A percentile compares a stretch with the other conserved stretches of the same genome.
These are phyloP conservation scores for Calliopsis andreniformis DNA, from an alignment of 1,140 invertebrate genomes.

Conservation along the genomic window DNA sequence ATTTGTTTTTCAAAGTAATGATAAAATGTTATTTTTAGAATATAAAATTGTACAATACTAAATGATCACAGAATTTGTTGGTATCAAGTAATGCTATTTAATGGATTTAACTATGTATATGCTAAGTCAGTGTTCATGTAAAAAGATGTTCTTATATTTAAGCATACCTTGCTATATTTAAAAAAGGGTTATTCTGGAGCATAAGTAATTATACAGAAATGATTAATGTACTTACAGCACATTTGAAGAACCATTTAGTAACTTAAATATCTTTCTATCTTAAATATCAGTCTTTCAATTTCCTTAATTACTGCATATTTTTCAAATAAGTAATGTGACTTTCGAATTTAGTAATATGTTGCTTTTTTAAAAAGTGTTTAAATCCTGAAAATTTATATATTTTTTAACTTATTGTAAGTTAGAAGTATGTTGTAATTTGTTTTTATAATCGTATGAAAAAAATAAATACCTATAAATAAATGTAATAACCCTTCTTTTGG, in stretches of 20 bases:
- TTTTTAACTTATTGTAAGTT: constrained; percentile 5
- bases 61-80: no score
- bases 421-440: constrained; percentile 11
- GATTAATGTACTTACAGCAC: neutral
- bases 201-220: neutral
- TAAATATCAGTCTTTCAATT: neutral
- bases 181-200: no score
- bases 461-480: constrained; percentile 83
- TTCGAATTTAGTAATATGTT: constrained; percentile 65
- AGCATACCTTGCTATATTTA: no score
- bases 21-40: no score
- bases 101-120: no score
- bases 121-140: no score
- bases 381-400: constrained; percentile 66
- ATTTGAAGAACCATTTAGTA: no score
- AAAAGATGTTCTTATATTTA: no score
- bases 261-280: neutral
- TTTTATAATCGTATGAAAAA: constrained; percentile 24
- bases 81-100: no score
- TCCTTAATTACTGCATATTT: neutral
- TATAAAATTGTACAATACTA: no score
- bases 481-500: constrained; percentile 81
- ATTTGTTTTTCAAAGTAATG: no score
- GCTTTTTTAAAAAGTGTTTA: constrained; percentile 70
- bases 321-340: constrained; percentile 40